phyloP scores from a whole-genome alignment of 23 tunicate genomes.

The Trididemnum clinides region DNA sequence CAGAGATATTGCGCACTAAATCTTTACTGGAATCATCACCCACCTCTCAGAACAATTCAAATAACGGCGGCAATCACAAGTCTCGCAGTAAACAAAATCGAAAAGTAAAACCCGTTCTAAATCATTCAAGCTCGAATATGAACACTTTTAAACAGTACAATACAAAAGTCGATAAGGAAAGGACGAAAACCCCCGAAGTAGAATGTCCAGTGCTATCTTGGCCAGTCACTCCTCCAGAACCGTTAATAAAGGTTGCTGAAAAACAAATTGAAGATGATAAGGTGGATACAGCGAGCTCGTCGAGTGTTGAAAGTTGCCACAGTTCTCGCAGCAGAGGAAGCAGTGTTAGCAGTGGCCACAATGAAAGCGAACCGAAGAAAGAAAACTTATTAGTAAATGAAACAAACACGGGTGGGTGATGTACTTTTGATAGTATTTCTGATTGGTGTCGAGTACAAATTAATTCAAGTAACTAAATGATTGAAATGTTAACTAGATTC shows the following conservation, averaged over 20 bases:
- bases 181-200: not conserved
- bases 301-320: slow-evolving; percentile 57
- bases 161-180: too few relatives aligned
- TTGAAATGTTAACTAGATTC: too few relatives aligned
- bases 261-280: not conserved
- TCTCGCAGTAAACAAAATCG: not conserved
- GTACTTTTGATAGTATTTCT: too few relatives aligned
- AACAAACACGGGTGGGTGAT: too few relatives aligned
- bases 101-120: not conserved
- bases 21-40: not conserved
- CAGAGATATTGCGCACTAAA: not conserved
- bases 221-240: not conserved
- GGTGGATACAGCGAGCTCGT: not conserved
- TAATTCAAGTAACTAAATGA: too few relatives aligned
- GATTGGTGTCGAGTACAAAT: too few relatives aligned
- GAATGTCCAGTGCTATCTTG: not conserved
- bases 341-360: slow-evolving; percentile 32
- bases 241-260: too few relatives aligned
- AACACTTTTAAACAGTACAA: not conserved
- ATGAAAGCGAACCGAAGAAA: slow-evolving; percentile 18
- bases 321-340: slow-evolving; percentile 36
- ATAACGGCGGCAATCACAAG: not conserved
- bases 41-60: not conserved
- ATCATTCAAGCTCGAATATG: not conserved
- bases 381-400: too few relatives aligned